Base-by-base conservation (phyloP, 2,888 invertebrate genomes). In the Calameuta pallipes region DNA sequence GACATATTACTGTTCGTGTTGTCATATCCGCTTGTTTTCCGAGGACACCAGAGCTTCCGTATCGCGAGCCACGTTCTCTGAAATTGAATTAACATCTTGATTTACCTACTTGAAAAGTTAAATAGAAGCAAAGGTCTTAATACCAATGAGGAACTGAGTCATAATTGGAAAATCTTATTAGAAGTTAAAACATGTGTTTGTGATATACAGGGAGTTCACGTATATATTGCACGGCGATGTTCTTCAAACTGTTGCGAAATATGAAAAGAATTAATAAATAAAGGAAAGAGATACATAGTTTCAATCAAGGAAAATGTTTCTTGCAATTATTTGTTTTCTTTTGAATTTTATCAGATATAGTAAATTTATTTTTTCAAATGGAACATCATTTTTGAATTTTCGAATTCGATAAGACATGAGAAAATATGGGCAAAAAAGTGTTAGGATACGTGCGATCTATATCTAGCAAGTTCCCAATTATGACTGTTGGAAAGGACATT, bases 1-100 rank as follows among this genome's bases (percentile, higher is more conserved):
- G 35, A 79, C 80, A 74, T 78, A 56, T 76, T 79, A 70, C 75
- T 74, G 56, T 71, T 77, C 56, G 80, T 76, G 11, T 74, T 78
- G 76, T 89, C 82, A 89, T 31, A 85, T 79, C 70, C 82, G 36
- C 75, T 89, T 89, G 78, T 89, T 89, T 68, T 85, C 85, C 78
- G 75, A 56, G 73, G 80, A 69, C 23, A 85, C 88, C 83, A 87
- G 23, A 84, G 78, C 77, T 80, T 84, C 82, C 80, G 83, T 76
- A 85, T 80, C 78, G 75, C 81, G 80, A 80, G 69, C 87, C 89
- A 89, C n/a, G 81, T 82, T 76, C 83, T 84, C 89, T 90, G 71
- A 34, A 86, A 84, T 23, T 23, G 56, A 56, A 56, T 56, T 56
- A 23, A 56, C 6, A 23, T 56, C 56, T 23, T 56, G 83, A 77